Conservation (phyloP, 2,113 vertebrate species). For the Polypterus bichir region DNA sequence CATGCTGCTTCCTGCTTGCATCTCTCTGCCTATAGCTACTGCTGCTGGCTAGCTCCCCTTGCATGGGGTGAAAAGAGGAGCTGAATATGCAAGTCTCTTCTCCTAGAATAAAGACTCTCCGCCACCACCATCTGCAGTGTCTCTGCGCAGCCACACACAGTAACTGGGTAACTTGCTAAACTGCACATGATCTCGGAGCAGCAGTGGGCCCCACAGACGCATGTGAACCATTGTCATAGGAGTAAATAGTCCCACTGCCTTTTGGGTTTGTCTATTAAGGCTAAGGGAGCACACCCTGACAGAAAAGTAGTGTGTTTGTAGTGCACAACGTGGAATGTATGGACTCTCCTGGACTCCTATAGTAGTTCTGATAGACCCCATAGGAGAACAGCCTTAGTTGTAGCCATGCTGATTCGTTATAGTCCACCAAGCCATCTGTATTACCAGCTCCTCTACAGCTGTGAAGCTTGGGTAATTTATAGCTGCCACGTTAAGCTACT, state of each 20-base stretch:
- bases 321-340: conserved; percentile 8
- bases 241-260: conserved; percentile 13
- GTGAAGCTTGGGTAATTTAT: no score
- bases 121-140: neutral
- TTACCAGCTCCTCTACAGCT: no score
- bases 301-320: conserved; percentile 8
- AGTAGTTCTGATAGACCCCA: conserved; percentile 5
- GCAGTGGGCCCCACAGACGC: conserved; percentile 8
- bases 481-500: no score
- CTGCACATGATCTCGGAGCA: conserved; percentile 13
- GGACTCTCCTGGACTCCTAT: conserved; percentile 7
- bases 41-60: neutral
- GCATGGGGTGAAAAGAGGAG: neutral
- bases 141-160: conserved; percentile 11
- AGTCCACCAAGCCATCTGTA: neutral
- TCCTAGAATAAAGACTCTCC: conserved; percentile 2
- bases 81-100: neutral
- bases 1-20: neutral
- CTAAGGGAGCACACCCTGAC: conserved; percentile 10
- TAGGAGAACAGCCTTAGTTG: conserved; percentile 4
- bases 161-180: conserved; percentile 20
- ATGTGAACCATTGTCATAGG: conserved; percentile 10
- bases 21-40: conserved; percentile 3
- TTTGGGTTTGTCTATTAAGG: neutral
- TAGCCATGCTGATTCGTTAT: conserved; percentile 3